Percentiles rank a stretch among this genome's conserved stretches.
Evolutionary conservation across 2,888 invertebrate species (phyloP).

Genomic region (Tiliacea citrago): DNA sequence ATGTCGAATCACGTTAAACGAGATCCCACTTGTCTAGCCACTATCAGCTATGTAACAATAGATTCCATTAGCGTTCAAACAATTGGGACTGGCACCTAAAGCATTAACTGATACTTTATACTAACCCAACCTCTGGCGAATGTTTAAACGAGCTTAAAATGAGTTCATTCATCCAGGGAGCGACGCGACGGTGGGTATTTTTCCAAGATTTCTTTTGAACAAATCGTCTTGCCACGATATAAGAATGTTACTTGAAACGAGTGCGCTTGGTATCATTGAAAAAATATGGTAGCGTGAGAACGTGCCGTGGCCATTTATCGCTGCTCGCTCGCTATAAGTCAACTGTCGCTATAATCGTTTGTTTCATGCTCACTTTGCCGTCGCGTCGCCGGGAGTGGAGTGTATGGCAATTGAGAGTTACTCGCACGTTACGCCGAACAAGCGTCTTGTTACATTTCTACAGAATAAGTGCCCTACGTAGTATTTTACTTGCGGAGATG

Average conservation of each 20-base stretch:
- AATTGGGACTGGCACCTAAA: conserved; percentile 66
- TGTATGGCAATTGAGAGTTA: conserved; percentile 66
- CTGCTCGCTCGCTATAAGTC: conserved; percentile 74
- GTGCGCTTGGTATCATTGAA: conserved; percentile 31
- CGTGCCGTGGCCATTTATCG: conserved; percentile 57
- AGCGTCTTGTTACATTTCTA: conserved; percentile 52
- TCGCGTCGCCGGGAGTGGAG: conserved; percentile 61
- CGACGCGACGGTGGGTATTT: conserved; percentile 7
- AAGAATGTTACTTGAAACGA: conserved; percentile 30
- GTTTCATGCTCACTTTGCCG: conserved; percentile 74
- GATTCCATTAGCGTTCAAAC: conserved; percentile 76
- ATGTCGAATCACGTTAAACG: conserved; percentile 69
- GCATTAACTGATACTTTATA: conserved; percentile 67
- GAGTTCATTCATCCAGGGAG: conserved; percentile 51
- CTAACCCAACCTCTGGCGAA: conserved; percentile 52
- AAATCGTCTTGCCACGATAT: conserved; percentile 33
- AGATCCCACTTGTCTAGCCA: conserved; percentile 65
- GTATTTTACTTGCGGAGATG: conserved; percentile 40
- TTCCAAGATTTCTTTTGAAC: conserved; percentile 40
- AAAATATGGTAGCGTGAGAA: conserved; percentile 45
- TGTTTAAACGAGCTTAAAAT: conserved; percentile 57
- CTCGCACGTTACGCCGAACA: conserved; percentile 48
- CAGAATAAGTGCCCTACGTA: conserved; percentile 55
- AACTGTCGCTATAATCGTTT: conserved; percentile 79
- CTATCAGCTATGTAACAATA: conserved; percentile 73